Conservation (phyloP, 2,888 invertebrate species). For the Macaria liturata region DNA sequence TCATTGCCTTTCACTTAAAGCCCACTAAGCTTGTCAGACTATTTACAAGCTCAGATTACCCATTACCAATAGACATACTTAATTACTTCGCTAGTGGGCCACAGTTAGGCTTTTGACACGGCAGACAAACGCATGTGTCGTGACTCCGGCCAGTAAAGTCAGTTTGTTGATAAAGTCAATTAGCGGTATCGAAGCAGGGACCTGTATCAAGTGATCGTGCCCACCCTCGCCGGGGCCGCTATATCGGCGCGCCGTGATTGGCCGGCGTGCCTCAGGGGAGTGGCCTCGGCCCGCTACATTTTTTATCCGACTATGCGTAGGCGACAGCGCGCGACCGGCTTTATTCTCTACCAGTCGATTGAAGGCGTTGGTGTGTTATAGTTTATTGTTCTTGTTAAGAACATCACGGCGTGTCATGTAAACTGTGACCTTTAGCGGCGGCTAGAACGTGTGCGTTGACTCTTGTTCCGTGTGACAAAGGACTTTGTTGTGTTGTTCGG, state of each 20-base stretch:
- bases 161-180: slow-evolving; percentile 84
- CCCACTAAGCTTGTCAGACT: slow-evolving; percentile 20
- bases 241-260: slow-evolving; percentile 65
- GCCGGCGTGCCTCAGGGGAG: slow-evolving; percentile 70
- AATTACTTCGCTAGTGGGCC: slow-evolving; percentile 74
- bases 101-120: slow-evolving; percentile 80
- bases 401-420: slow-evolving; percentile 67
- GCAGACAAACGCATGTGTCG: slow-evolving; percentile 81
- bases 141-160: slow-evolving; percentile 81
- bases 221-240: slow-evolving; percentile 68
- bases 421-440: slow-evolving; percentile 65
- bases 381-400: slow-evolving; percentile 72
- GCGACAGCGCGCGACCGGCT: slow-evolving; percentile 64
- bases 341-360: slow-evolving; percentile 80
- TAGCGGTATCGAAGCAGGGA: slow-evolving; percentile 80
- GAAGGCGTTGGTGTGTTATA: slow-evolving; percentile 80
- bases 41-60: slow-evolving; percentile 61
- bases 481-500: slow-evolving; percentile 60
- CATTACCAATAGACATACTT: slow-evolving; percentile 70
- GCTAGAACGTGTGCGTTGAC: slow-evolving; percentile 56
- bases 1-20: slow-evolving; percentile 23
- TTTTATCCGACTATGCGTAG: slow-evolving; percentile 75
- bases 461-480: slow-evolving; percentile 60
- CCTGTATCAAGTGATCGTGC: slow-evolving; percentile 76
- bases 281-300: slow-evolving; percentile 67